phyloP scores from a whole-genome alignment of 2,797 vertebrate genomes.

The Peromyscus nudipes region DNA sequence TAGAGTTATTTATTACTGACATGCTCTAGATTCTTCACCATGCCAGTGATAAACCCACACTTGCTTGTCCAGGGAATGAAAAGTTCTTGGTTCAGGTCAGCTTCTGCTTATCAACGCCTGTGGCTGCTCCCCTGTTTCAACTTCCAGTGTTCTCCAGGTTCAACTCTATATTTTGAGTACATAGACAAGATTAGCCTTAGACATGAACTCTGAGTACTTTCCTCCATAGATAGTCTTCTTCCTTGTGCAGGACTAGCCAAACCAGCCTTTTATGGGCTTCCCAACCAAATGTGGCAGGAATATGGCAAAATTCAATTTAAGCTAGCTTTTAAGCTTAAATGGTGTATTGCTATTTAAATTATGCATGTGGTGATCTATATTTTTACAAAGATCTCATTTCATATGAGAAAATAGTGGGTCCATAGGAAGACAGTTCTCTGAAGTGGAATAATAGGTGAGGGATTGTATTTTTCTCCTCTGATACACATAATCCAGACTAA shows the following conservation, averaged over 20 bases:
- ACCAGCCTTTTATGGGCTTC: not conserved
- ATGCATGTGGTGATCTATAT: not conserved
- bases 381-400: conserved; percentile 50
- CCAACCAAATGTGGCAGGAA: not conserved
- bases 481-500: not conserved
- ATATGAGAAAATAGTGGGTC: not conserved
- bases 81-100: not conserved
- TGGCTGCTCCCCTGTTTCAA: not conserved
- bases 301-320: not conserved
- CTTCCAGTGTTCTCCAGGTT: not conserved
- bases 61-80: not conserved
- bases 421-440: not conserved
- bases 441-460: not conserved
- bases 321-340: conserved; percentile 27
- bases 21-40: not conserved
- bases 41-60: not conserved
- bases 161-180: conserved; percentile 33
- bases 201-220: not conserved
- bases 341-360: conserved; percentile 60
- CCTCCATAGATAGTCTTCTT: not conserved
- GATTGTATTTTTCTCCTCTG: not conserved
- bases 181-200: not conserved
- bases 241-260: not conserved
- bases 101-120: not conserved
- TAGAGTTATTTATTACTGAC: not conserved